phyloP scores from a whole-genome alignment of 37 sponge, comb jelly and placozoan genomes.

The Lycopodina hypogea region DNA sequence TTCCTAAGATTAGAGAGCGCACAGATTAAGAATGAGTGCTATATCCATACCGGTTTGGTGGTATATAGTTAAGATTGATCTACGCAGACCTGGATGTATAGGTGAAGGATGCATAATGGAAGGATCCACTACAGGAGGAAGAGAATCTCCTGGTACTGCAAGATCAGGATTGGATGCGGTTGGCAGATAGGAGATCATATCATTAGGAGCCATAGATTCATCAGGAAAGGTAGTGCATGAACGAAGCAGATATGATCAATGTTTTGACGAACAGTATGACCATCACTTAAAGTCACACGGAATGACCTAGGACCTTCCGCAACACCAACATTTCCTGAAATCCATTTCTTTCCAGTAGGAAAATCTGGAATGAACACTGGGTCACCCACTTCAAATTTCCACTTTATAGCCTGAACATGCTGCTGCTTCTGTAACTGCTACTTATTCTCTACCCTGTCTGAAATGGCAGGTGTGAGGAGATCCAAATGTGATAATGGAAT shows the following conservation, averaged over 20 bases:
- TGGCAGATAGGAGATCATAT: too few species aligned
- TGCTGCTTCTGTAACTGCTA: not conserved
- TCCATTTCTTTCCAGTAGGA: not conserved
- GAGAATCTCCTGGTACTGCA: too few species aligned
- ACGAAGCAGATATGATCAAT: conserved; percentile 10
- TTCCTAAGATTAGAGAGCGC: too few species aligned
- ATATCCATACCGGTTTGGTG: too few species aligned
- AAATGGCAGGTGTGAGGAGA: not conserved
- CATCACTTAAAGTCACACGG: conserved; percentile 8
- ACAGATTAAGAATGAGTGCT: too few species aligned
- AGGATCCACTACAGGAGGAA: too few species aligned
- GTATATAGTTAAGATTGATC: too few species aligned
- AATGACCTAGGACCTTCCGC: conserved; percentile 17
- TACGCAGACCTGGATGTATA: too few species aligned
- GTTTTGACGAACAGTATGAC: not conserved
- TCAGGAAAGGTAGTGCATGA: not conserved
- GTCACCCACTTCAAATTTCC: conserved; percentile 6
- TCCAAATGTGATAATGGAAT: not conserved
- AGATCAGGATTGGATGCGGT: too few species aligned
- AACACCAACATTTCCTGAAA: conserved; percentile 5
- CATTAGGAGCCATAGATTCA: not conserved
- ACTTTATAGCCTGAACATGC: not conserved
- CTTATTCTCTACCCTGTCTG: not conserved
- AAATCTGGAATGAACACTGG: not conserved
- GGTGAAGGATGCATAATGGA: too few species aligned